Evolutionary conservation across 2,797 vertebrate genomes (phyloP).

Genomic region (Lepilemur septentrionalis): DNA sequence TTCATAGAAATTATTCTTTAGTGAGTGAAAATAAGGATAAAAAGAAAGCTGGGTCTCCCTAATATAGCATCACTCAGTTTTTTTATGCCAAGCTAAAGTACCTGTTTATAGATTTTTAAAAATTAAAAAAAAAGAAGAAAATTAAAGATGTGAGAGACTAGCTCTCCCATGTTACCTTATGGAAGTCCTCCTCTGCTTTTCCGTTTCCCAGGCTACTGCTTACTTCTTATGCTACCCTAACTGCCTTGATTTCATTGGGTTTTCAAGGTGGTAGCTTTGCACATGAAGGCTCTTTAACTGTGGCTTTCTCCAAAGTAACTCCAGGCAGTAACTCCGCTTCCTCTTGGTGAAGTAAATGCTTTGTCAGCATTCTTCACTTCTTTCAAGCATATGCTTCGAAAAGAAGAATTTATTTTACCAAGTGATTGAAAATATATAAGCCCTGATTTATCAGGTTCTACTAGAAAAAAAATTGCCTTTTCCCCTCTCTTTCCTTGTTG

Average conservation of each 20-base stretch:
- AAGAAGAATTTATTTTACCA: neutral
- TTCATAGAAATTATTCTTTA: neutral
- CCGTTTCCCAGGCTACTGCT: neutral
- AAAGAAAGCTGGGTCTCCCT: neutral
- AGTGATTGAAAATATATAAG: neutral
- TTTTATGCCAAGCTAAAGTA: neutral
- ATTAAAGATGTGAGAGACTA: neutral
- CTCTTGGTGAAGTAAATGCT: constrained; percentile 16
- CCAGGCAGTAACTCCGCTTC: neutral
- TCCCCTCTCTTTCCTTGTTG: neutral
- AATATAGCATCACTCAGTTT: neutral
- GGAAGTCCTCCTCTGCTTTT: neutral
- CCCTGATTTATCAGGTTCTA: neutral
- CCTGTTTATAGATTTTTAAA: neutral
- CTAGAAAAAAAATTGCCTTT: neutral
- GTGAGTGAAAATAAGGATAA: neutral
- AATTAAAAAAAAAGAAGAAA: neutral
- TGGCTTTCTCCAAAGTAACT: neutral
- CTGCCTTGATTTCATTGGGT: neutral
- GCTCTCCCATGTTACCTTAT: neutral
- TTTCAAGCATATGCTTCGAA: neutral
- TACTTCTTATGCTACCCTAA: neutral
- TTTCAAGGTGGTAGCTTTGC: neutral
- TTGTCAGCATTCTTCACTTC: neutral
- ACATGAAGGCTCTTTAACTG: neutral